Evolutionary conservation across 1,140 invertebrate genomes (phyloP), one percentile per base, ranked within the genome.

Genomic region (Chironomus tepperi): DNA sequence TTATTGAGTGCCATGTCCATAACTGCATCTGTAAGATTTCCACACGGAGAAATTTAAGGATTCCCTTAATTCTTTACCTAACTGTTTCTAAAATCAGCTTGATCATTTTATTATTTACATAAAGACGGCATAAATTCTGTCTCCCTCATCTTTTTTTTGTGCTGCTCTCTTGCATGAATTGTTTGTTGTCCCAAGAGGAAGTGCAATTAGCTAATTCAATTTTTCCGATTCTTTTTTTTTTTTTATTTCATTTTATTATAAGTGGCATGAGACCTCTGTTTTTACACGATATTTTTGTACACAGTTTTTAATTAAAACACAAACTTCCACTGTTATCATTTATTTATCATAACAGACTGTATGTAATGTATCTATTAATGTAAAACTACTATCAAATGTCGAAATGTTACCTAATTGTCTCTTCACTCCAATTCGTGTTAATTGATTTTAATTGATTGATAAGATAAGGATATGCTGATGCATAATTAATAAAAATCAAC

Each of bases 131-230:
- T 57, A 57, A 57, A 57, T 57, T 57, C n/a, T 57, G 10, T 57
- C 47, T 57, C 47, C 47, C 47, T 57, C 47, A 57, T 57, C 47
- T 70, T 70, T 70, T 7, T 70, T 1, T 70, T 67, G 3, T 67
- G 24, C n/a, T 67, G n/a, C 18, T 19, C 16, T 19, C 65, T 70
- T 70, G 47, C 47, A 57, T 70, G 65, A 70, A 70, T 70, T 70
- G 65, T 70, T 70, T 70, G 16, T 19, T 70, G 65, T 70, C 65
- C 65, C 65, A 70, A 7, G 65, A 70, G 65, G 65, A 70, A 70
- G 19, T 70, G 65, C 65, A 70, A 70, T 70, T 70, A 70, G 65
- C 65, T 70, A 70, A 70, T 70, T 70, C 18, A 70, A 70, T 70
- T 70, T 70, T 57, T 57, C 12, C 47, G 47, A 57, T 15, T 57